Percentiles rank a stretch among this genome's conserved stretches.
These are phyloP conservation scores for Arctopsyche grandis DNA, from an alignment of 1,140 invertebrate species.

Conservation along the genomic window DNA sequence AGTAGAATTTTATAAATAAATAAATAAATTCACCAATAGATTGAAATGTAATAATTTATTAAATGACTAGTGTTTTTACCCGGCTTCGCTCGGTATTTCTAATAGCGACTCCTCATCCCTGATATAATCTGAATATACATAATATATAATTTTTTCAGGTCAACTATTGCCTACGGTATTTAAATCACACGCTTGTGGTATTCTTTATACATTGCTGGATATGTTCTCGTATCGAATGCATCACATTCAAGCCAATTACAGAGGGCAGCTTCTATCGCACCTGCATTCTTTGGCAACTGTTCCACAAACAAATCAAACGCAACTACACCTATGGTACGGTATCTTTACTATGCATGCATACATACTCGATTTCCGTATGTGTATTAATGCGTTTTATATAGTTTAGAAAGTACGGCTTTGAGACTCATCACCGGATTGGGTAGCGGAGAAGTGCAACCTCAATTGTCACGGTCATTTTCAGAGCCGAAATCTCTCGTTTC, in stretches of 20 bases:
- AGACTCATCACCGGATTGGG: conserved; percentile 91
- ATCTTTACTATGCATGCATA: background rate
- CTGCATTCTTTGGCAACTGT: conserved; percentile 89
- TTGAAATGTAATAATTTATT: too few species aligned
- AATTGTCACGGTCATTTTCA: conserved; percentile 85
- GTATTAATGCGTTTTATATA: conserved; percentile 56
- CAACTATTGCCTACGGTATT: conserved; percentile 91
- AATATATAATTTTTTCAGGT: conserved; percentile 65
- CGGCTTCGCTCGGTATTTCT: too few species aligned
- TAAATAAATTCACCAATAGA: too few species aligned
- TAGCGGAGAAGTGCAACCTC: conserved; percentile 90
- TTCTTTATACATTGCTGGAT: conserved; percentile 92
- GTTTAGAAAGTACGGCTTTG: conserved; percentile 93
- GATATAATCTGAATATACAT: too few species aligned
- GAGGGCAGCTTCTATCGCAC: conserved; percentile 90
- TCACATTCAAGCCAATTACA: conserved; percentile 95
- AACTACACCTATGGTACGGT: conserved; percentile 87
- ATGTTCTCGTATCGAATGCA: conserved; percentile 97
- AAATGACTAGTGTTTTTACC: too few species aligned
- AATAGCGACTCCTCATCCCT: too few species aligned
- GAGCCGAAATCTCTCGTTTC: conserved; percentile 92
- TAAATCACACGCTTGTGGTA: conserved; percentile 93
- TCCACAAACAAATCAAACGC: conserved; percentile 93
- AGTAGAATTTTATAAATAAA: too few species aligned
- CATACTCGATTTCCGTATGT: background rate